These are phyloP conservation scores for Syngnathus scovelli DNA, from an alignment of 2,113 vertebrate species.

Conservation along the genomic window DNA sequence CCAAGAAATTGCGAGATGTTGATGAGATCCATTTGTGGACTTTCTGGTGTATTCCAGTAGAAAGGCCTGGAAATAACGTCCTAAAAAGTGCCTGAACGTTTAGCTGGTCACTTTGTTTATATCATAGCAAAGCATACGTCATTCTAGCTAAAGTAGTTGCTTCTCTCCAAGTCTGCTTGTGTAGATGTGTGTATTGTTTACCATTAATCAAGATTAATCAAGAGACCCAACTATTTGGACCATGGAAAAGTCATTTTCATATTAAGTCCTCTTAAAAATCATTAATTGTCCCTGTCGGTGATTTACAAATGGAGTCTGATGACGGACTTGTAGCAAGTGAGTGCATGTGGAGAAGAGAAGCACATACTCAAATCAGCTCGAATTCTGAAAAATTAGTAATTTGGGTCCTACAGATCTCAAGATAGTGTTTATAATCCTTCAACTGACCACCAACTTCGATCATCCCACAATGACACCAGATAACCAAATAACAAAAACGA, in stretches of 20 bases:
- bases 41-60: neutral
- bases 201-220: too few relatives aligned
- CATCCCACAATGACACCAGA: neutral
- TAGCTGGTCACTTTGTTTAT: neutral
- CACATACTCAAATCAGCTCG: constrained; percentile 45
- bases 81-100: neutral
- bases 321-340: neutral
- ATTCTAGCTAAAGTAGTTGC: neutral
- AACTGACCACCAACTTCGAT: neutral
- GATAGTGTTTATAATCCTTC: too few relatives aligned
- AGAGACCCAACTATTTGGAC: too few relatives aligned
- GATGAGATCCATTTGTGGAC: neutral
- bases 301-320: neutral
- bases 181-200: too few relatives aligned
- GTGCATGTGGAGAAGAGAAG: constrained; percentile 10
- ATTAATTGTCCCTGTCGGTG: neutral
- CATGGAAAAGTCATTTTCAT: neutral
- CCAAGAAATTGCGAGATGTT: neutral
- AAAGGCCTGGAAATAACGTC: neutral
- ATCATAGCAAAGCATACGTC: neutral
- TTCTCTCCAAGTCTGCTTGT: neutral
- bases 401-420: too few relatives aligned
- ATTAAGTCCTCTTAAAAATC: neutral
- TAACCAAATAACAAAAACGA: neutral
- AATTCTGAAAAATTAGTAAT: too few relatives aligned